These are phyloP conservation scores for Lithophane socia DNA, from an alignment of 2,888 invertebrate species.

Conservation along the genomic window DNA sequence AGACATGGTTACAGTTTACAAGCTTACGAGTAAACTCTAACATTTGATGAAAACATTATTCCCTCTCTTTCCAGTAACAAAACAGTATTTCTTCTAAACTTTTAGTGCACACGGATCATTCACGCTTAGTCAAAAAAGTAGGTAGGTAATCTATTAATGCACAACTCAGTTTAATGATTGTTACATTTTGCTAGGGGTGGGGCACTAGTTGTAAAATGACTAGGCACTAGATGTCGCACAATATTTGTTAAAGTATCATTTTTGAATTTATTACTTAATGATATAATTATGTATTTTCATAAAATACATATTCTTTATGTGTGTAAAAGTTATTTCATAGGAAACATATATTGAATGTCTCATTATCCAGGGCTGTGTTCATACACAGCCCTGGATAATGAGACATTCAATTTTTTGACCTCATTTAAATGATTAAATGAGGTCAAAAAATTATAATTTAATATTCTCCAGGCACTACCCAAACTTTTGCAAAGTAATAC, in stretches of 20 bases:
- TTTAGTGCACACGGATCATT: neutral
- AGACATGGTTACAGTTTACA: neutral
- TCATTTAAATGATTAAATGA: no score
- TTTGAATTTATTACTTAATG: slow-evolving; percentile 3
- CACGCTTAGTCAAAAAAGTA: slow-evolving; percentile 5
- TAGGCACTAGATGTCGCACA: slow-evolving; percentile 5
- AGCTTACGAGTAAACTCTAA: neutral
- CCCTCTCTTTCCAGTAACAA: neutral
- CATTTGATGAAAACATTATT: neutral
- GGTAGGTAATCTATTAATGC: neutral
- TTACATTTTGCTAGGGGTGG: slow-evolving; percentile 14
- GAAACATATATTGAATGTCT: neutral
- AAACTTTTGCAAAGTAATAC: neutral
- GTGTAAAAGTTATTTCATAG: neutral
- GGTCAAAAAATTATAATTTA: neutral
- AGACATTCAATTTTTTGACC: no score
- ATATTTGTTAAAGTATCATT: slow-evolving; percentile 9
- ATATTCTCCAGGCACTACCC: neutral
- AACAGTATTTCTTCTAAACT: neutral
- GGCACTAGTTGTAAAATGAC: slow-evolving; percentile 2
- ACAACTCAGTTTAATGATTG: slow-evolving; percentile 10
- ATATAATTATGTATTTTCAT: neutral
- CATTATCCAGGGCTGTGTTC: neutral
- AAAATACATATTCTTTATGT: neutral
- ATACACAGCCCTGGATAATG: no score